Evolutionary conservation across 1,140 invertebrate species (phyloP), one percentile per base, ranked within the genome.

Genomic region (Tetramorium alpestre): DNA sequence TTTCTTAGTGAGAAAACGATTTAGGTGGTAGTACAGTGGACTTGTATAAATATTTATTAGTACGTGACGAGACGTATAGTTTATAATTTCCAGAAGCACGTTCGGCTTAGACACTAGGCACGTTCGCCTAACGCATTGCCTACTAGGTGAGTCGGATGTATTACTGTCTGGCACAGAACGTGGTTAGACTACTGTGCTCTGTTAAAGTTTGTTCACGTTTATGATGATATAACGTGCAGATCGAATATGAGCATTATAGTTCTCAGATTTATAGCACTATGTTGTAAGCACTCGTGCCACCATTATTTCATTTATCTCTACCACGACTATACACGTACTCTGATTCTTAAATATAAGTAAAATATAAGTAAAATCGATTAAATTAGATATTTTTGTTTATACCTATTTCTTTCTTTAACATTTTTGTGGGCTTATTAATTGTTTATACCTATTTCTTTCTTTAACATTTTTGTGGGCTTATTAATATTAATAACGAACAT

Each of bases 111-210:
- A 89, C 87, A 89, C 81, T 86, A 86, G 85, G 77, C 77, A 89
- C 87, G 87, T 89, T 77, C 88, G 65, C 49, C 56, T 84, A 87
- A 90, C 77, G 81, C 89, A 90, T 82, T 78, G 72, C 85, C 87
- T 86, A 87, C 75, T 90, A 89, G 85, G 88, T 76, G 75, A 88
- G 76, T 90, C 69, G 70, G 64, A 41, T 49, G 72, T 86, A 72
- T 86, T 73, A 49, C 47, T 77, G 69, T 58, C 58, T 64, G 72
- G n/a, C n/a, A 73, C 58, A 87, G 80, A 77, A 89, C 89, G 77
- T 62, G 69, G 38, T 60, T 10, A 47, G 47, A 80, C 85, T 82
- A 70, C 70, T 58, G 56, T 47, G 25, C 41, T 85, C 25, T 41
- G 60, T 69, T 28, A 28, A 11, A 89, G 77, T 89, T 89, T 89